Percentiles rank a stretch among this genome's conserved stretches.
Conservation (phyloP, 1,140 invertebrate species). For the Zaprionus africanus region DNA sequence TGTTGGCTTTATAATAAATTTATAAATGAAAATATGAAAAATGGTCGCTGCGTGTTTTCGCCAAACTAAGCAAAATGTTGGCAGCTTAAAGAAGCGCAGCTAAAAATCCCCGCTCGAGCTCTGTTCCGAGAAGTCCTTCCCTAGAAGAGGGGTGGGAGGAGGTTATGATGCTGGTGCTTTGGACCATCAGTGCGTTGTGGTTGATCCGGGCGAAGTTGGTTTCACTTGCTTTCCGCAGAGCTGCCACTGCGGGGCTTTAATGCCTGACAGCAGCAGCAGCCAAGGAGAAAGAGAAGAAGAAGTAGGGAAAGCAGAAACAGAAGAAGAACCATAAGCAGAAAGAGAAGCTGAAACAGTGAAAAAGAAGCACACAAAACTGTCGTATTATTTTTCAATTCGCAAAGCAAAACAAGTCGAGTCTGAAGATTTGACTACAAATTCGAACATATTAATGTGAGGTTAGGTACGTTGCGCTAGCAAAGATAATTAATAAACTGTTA, state of each 20-base stretch:
- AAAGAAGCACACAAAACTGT: background rate
- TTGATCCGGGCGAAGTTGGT: constrained; percentile 37
- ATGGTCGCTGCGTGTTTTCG: constrained; percentile 80
- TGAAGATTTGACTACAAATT: background rate
- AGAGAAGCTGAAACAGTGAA: background rate
- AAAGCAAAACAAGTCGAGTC: background rate
- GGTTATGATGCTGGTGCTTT: constrained; percentile 28
- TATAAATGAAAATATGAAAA: constrained; percentile 82
- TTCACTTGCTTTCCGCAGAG: constrained; percentile 5
- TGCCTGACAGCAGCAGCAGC: background rate
- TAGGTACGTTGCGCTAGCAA: background rate
- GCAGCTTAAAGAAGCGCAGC: constrained; percentile 49
- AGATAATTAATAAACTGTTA: too few species aligned
- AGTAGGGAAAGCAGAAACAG: background rate
- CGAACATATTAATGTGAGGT: constrained; percentile 27
- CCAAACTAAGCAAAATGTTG: constrained; percentile 73
- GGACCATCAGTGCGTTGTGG: constrained; percentile 60
- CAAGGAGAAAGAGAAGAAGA: background rate
- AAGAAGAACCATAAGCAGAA: background rate
- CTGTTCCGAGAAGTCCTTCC: background rate
- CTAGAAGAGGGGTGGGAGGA: background rate
- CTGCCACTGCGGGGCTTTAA: constrained; percentile 8
- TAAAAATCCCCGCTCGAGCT: constrained; percentile 10
- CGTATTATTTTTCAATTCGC: constrained; percentile 10
- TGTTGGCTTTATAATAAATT: constrained; percentile 79